A percentile compares a stretch with the other conserved stretches of the same genome.
Conservation (phyloP, 1,140 invertebrate genomes). For the Trichonephila clavata region DNA sequence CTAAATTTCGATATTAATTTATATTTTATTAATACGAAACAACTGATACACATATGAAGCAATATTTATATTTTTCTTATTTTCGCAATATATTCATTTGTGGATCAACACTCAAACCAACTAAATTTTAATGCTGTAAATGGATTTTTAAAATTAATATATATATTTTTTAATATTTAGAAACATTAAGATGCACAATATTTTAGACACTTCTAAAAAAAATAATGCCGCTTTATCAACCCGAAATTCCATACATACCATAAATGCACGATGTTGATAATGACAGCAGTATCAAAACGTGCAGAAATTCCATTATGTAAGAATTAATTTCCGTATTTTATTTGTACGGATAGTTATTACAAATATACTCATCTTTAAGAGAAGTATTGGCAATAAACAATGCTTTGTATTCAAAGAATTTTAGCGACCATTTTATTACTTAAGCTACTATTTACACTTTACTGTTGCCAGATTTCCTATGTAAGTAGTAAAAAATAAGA, state of each 20-base stretch:
- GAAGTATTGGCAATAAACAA: not conserved
- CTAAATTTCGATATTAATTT: no score
- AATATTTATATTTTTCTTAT: no score
- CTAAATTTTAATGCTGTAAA: no score
- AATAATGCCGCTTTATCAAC: constrained; percentile 15
- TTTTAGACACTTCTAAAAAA: not conserved
- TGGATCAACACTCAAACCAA: no score
- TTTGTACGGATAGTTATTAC: not conserved
- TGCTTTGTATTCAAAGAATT: not conserved
- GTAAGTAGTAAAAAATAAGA: not conserved
- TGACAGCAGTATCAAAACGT: not conserved
- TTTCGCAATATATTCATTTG: no score
- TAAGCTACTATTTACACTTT: not conserved
- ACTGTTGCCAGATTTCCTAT: not conserved
- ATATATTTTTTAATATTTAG: not conserved
- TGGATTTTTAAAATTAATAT: no score
- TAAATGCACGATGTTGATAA: not conserved
- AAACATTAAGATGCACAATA: not conserved
- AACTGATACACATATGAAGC: no score
- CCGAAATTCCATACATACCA: not conserved
- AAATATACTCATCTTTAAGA: not conserved
- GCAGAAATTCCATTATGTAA: not conserved
- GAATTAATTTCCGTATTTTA: not conserved
- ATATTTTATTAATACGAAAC: no score
- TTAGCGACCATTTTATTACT: constrained; percentile 21